These are phyloP conservation scores for Conger conger DNA, from an alignment of 2,113 vertebrate species.

Conservation along the genomic window DNA sequence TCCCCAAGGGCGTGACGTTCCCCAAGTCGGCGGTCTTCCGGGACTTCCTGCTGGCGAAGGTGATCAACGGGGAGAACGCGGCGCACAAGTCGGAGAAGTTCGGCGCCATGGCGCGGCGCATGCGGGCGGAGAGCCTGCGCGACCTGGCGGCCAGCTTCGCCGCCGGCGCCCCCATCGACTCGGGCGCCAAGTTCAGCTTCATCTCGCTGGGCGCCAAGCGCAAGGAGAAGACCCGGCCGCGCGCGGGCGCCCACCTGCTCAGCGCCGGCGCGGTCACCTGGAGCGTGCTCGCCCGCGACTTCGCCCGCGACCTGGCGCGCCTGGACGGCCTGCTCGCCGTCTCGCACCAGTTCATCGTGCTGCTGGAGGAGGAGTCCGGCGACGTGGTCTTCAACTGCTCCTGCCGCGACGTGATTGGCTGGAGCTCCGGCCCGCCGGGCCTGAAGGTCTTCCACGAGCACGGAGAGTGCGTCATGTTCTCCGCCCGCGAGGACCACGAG, in stretches of 20 bases:
- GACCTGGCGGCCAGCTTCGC: constrained; percentile 82
- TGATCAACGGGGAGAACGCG: constrained; percentile 82
- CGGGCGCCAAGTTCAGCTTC: constrained; percentile 81
- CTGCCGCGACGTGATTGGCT: constrained; percentile 84
- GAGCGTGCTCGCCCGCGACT: constrained; percentile 78
- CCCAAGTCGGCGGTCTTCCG: constrained; percentile 83
- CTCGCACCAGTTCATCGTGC: constrained; percentile 80
- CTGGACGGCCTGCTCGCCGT: constrained; percentile 79
- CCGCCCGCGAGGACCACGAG: constrained; percentile 67
- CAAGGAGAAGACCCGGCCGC: constrained; percentile 77
- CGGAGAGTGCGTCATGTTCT: constrained; percentile 79
- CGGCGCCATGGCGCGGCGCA: constrained; percentile 80
- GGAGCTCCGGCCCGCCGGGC: constrained; percentile 75
- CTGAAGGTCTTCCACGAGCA: constrained; percentile 83
- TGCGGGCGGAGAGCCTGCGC: constrained; percentile 80
- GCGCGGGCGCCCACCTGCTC: constrained; percentile 76
- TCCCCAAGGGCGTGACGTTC: constrained; percentile 82
- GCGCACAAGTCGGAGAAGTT: constrained; percentile 85
- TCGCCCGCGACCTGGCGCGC: constrained; percentile 72
- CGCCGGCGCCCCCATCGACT: constrained; percentile 77
- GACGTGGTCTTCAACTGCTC: constrained; percentile 87
- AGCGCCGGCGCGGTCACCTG: constrained; percentile 80
- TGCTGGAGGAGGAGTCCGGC: constrained; percentile 80
- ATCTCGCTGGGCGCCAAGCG: constrained; percentile 82
- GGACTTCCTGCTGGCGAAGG: constrained; percentile 86